These are phyloP conservation scores for Odobenus rosmarus DNA, from an alignment of 2,113 vertebrate genomes.

Conservation along the genomic window DNA sequence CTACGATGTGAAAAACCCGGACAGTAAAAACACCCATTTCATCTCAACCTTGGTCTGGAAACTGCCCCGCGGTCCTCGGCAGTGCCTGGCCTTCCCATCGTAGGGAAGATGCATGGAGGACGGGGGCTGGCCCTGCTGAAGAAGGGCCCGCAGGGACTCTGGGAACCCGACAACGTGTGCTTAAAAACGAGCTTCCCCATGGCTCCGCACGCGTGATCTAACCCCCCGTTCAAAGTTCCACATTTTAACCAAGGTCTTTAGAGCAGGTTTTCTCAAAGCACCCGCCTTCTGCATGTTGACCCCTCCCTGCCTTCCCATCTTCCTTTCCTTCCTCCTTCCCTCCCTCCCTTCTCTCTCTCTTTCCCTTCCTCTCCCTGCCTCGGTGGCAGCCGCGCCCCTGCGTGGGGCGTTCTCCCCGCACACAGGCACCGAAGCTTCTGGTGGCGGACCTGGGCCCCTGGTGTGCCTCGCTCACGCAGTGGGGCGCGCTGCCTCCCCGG, in stretches of 20 bases:
- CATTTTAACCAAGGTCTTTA: not conserved
- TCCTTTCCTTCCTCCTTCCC: fast-evolving
- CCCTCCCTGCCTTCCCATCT: fast-evolving
- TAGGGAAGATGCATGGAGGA: fast-evolving
- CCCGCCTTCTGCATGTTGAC: not conserved
- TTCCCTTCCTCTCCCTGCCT: not conserved
- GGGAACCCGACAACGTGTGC: fast-evolving
- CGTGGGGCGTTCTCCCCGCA: fast-evolving
- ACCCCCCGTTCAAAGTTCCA: not conserved
- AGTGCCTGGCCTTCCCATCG: fast-evolving
- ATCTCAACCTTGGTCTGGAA: not conserved
- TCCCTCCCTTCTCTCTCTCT: fast-evolving
- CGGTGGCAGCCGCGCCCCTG: not conserved
- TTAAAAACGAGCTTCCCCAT: fast-evolving
- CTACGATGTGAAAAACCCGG: not conserved
- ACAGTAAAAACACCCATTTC: fast-evolving
- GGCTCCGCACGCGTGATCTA: fast-evolving
- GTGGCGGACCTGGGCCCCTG: fast-evolving
- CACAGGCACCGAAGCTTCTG: not conserved
- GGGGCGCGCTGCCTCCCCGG: not conserved
- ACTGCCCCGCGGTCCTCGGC: fast-evolving
- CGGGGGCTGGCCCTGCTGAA: not conserved
- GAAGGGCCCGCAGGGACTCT: fast-evolving
- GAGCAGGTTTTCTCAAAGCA: too few species aligned
- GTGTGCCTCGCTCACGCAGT: not conserved